Base-by-base conservation (phyloP, 2,797 vertebrate species). In the Malurus leucopterus region DNA sequence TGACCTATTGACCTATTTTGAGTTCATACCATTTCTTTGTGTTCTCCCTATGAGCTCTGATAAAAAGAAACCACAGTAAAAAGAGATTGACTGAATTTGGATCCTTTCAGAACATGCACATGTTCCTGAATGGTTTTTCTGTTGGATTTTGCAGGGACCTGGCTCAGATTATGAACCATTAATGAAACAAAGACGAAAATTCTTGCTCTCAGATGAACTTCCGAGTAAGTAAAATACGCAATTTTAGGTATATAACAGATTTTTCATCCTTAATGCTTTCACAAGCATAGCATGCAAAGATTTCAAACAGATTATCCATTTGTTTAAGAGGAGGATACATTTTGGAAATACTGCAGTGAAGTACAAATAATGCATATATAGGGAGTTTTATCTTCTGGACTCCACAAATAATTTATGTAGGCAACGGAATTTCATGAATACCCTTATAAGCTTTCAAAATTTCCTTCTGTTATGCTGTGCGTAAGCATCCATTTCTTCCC, bases 101-200 rank as follows among this genome's bases (percentile, higher is more conserved):
- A 50, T 75, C 0, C 19, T 85, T 79, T 78, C 55, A 46, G 40
- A 13, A 29, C 20, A 24, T 68, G 6, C 6, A 2, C 49, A 6
- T 50, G 20, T 75, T 63, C 18, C 3, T 70, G 70, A 43, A 40
- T 77, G 6, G 0, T 46, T 77, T 85, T 83, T 86, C 15, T 65
- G 8, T 86, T 86, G 70, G 12, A 50, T 86, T 90, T 84, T 90
- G 20, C 91, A 99, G 99, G 98, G 96, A 46, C 96, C 95, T 67
- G 96, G 95, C 44, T 95, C 93, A 34, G 98, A 98, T 92, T 93
- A 92, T 40, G 98, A 98, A 53, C 96, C 95, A 4, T 91, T 96
- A 85, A 88, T 95, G 5, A 96, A 91, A 62, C 96, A 94, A 50
- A 98, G 96, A 98, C 97, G 97, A 98, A 97, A 96, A 95, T 86